These are phyloP conservation scores for Fratercula arctica DNA, from an alignment of 2,797 vertebrate genomes.

Conservation along the genomic window DNA sequence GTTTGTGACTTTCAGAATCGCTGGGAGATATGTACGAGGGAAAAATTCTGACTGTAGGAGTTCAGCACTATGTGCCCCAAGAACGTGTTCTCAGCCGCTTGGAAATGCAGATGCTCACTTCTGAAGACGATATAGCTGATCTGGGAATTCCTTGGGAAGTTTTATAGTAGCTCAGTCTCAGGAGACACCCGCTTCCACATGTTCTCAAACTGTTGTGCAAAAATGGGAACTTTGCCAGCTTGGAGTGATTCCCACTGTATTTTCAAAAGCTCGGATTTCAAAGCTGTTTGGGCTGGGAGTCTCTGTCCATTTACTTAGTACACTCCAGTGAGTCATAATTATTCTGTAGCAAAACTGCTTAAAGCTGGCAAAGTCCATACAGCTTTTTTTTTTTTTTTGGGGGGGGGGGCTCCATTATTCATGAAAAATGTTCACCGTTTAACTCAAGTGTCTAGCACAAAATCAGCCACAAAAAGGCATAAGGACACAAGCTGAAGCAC, in stretches of 20 bases:
- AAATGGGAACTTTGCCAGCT: background rate
- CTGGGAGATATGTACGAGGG: background rate
- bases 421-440: background rate
- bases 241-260: background rate
- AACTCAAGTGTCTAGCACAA: background rate
- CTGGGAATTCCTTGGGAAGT: background rate
- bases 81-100: background rate
- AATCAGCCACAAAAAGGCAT: background rate
- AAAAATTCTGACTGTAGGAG: background rate
- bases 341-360: background rate
- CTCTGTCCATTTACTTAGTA: background rate
- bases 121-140: background rate
- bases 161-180: background rate
- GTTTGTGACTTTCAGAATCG: background rate
- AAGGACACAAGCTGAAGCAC: background rate
- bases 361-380: background rate
- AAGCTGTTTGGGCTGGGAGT: background rate
- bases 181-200: background rate
- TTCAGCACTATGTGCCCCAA: background rate
- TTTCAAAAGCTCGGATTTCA: background rate
- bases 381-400: background rate
- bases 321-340: background rate
- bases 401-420: background rate
- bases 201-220: background rate
- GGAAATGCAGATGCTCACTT: background rate